Evolutionary conservation across 64 coral and sea anemone species (phyloP).

Genomic region (Pocillopora verrucosa): DNA sequence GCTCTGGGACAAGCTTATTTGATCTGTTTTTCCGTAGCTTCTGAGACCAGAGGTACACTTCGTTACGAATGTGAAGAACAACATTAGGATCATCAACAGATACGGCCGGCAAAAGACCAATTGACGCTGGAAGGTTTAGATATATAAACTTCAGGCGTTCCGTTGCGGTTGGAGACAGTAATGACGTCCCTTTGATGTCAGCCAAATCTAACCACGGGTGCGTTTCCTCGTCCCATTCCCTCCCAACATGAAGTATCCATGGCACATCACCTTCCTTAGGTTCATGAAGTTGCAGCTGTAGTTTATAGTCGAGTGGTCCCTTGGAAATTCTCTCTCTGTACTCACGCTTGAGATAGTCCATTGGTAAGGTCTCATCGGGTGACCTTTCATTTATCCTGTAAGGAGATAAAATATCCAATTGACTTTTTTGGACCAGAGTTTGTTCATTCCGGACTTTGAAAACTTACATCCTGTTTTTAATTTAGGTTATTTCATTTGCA

Average conservation of each 20-base stretch:
- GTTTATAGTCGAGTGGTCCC: slow-evolving; percentile 61
- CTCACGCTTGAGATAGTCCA: slow-evolving; percentile 78
- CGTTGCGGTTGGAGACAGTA: slow-evolving; percentile 35
- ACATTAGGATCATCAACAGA: slow-evolving; percentile 56
- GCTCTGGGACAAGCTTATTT: slow-evolving; percentile 22
- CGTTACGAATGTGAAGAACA: slow-evolving; percentile 26
- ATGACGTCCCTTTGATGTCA: slow-evolving; percentile 66
- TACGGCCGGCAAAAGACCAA: slow-evolving; percentile 19
- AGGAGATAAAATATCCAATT: not conserved
- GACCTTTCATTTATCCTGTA: slow-evolving; percentile 38
- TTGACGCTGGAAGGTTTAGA: not conserved
- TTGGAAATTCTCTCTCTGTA: slow-evolving; percentile 45
- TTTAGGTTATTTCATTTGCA: too few relatives aligned
- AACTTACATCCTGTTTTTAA: not conserved
- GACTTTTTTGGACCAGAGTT: not conserved
- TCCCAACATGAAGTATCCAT: slow-evolving; percentile 14
- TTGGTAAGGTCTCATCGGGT: slow-evolving; percentile 47
- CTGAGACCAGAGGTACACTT: slow-evolving; percentile 17
- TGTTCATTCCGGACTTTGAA: not conserved
- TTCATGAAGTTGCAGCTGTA: slow-evolving; percentile 56
- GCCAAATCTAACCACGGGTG: slow-evolving; percentile 72
- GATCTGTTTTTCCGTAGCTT: slow-evolving; percentile 15
- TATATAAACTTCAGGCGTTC: slow-evolving; percentile 40
- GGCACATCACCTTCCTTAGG: slow-evolving; percentile 24
- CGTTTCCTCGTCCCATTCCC: slow-evolving; percentile 46